A percentile compares a stretch with the other conserved stretches of the same genome.
phyloP scores from a whole-genome alignment of 2,113 vertebrate genomes.

The Mus pahari region DNA sequence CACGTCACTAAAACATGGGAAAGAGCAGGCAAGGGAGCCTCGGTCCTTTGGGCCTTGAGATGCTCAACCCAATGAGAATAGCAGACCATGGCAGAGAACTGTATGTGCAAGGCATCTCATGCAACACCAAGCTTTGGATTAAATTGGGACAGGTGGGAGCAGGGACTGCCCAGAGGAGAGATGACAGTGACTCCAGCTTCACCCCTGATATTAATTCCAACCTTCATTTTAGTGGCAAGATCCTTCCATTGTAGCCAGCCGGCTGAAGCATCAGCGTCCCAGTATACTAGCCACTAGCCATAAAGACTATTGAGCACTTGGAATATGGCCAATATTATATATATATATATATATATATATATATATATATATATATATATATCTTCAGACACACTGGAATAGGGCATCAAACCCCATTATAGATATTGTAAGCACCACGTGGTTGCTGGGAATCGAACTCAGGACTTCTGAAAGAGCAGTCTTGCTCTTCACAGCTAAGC shows the following conservation, averaged over 20 bases:
- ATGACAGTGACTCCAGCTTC: neutral
- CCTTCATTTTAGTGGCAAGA: neutral
- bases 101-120: neutral
- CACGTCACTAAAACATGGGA: constrained; percentile 12
- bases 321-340: neutral
- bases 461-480: no score
- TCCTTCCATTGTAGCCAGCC: neutral
- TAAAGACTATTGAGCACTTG: neutral
- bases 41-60: neutral
- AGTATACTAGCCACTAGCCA: neutral
- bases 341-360: no score
- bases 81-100: neutral
- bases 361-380: no score
- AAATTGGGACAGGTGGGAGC: neutral
- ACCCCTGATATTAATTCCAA: neutral
- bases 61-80: neutral
- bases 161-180: neutral
- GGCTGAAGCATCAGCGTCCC: neutral
- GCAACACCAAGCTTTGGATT: neutral
- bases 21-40: neutral
- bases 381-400: no score
- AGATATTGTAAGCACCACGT: no score
- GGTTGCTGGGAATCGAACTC: no score
- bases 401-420: no score
- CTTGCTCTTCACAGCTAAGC: no score